Evolutionary conservation across 2,797 vertebrate species (phyloP).

Genomic region (Enteromius paludinosus): DNA sequence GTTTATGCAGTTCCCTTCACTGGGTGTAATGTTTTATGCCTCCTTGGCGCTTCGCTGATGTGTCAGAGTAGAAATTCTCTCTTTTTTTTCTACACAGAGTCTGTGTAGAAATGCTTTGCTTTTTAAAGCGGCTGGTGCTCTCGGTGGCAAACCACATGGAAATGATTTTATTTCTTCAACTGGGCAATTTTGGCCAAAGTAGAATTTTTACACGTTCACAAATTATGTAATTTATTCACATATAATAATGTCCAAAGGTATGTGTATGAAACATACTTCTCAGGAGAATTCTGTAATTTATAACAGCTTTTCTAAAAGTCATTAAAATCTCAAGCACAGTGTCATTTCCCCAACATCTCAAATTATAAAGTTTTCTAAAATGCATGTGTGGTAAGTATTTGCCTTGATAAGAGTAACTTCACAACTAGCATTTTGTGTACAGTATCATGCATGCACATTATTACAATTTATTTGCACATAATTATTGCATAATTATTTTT

Average conservation of each 20-base stretch:
- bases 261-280: too few species aligned
- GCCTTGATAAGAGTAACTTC: neutral
- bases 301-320: neutral
- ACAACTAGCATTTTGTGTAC: neutral
- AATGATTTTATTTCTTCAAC: neutral
- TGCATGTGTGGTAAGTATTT: neutral
- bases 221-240: neutral
- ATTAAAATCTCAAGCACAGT: neutral
- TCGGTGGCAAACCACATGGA: neutral
- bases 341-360: neutral
- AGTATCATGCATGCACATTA: neutral
- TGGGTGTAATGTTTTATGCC: conserved; percentile 22
- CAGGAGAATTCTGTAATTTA: neutral
- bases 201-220: neutral
- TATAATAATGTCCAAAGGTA: neutral
- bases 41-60: neutral
- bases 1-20: conserved; percentile 22
- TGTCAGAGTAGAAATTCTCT: conserved; percentile 18
- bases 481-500: neutral
- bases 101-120: neutral
- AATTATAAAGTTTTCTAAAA: neutral
- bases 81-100: neutral
- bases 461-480: neutral
- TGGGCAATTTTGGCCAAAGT: neutral
- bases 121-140: neutral